A percentile compares a stretch with the other conserved stretches of the same genome.
Conservation (phyloP, 2,888 invertebrate genomes). For the Drosophila austrosaltans region DNA sequence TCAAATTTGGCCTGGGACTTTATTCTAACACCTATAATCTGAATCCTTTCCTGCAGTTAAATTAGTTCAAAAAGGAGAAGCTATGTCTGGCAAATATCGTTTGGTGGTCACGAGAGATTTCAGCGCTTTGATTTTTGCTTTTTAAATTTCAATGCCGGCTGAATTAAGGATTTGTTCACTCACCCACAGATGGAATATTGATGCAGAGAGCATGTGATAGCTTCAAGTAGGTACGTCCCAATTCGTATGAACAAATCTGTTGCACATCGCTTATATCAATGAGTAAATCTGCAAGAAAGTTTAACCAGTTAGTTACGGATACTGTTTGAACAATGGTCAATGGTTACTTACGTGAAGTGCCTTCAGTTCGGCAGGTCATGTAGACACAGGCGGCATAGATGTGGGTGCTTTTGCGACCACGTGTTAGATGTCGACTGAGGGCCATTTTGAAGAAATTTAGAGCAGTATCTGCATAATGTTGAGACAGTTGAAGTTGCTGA, state of each 20-base stretch:
- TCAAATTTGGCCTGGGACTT: too few species aligned
- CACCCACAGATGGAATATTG: conserved; percentile 93
- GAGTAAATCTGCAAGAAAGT: conserved; percentile 88
- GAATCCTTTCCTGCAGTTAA: too few species aligned
- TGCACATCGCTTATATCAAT: conserved; percentile 99
- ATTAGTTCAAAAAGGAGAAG: too few species aligned
- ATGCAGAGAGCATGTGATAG: conserved; percentile 95
- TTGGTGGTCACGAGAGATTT: too few species aligned
- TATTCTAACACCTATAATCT: too few species aligned
- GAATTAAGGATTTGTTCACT: conserved; percentile 82
- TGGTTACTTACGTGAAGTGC: conserved; percentile 92
- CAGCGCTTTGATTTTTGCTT: too few species aligned
- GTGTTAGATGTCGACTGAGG: conserved; percentile 91
- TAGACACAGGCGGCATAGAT: conserved; percentile 99
- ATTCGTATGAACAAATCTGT: conserved; percentile 97
- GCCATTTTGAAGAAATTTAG: conserved; percentile 97
- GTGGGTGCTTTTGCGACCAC: conserved; percentile 94
- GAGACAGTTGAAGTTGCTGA: conserved; percentile 93
- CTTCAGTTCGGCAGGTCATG: conserved; percentile 97
- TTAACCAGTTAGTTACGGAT: too few species aligned
- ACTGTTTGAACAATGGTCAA: not conserved
- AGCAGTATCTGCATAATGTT: conserved; percentile 96
- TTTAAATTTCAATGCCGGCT: too few species aligned
- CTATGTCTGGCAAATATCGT: too few species aligned
- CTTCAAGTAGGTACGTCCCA: conserved; percentile 96